Base-by-base conservation (phyloP, 2,797 vertebrate species). In the Schizopygopsis malacanthus region DNA sequence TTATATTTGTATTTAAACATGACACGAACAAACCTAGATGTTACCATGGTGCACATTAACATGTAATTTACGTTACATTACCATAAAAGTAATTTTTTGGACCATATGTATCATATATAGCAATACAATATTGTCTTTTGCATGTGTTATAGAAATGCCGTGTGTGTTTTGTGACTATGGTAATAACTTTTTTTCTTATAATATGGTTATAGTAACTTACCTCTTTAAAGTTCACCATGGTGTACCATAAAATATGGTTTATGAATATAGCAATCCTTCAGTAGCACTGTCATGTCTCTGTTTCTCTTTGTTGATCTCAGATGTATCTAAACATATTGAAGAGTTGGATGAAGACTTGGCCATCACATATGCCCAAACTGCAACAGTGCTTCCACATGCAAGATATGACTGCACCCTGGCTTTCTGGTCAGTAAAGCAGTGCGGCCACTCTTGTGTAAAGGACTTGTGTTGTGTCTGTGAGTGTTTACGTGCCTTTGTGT, bases 381-480 rank as follows among this genome's bases (percentile, higher is more conserved):
- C 94, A 0, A 90, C 94, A 1, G 94, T 97, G 81, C 93, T 97
- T 91, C 96, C 97, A 70, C 97, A 98, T 0, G 97, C 96, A 0
- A 92, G 97, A 89, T 95, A 96, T 0, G 97, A 98, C 92, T 98
- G 97, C 56, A 91, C 90, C 37, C 70, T 81, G 54, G 89, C 93
- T 0, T 97, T 97, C 43, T 91, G 88, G 97, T 97, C 91, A 67
- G 80, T 59, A 78, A 22, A n/a, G 22, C 5, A 41, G 7, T 1
- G 3, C 22, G 9, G 11, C 0, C n/a, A 45, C 37, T 37, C 2
- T 47, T 2, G 0, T 56, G 33, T 59, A 1, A 41, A 70, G 6
- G 12, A 37, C 11, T 28, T 63, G 8, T 47, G 43, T 33, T 43
- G 43, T 18, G 4, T 43, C 54, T 63, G 22, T 72, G 15, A 25